Percentiles rank a stretch among this genome's conserved stretches.
Conservation (phyloP, 2,888 invertebrate genomes). For the Agrotis exclamationis region DNA sequence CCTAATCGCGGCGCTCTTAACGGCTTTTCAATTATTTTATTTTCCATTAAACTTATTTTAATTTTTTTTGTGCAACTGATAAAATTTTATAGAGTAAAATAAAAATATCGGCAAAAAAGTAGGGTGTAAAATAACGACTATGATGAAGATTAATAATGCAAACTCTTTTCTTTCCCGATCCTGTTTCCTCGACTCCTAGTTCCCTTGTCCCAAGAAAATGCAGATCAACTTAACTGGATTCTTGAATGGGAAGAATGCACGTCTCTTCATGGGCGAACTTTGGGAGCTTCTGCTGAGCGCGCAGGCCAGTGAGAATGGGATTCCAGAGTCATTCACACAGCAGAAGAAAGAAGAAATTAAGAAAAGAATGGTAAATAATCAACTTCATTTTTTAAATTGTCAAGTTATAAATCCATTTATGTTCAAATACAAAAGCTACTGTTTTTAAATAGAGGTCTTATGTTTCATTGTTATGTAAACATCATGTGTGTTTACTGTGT, state of each 20-base stretch:
- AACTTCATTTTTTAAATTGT: background rate
- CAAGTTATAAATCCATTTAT: conserved; percentile 2
- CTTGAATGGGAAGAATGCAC: conserved; percentile 98
- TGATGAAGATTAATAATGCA: conserved; percentile 74
- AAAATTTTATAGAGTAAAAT: conserved; percentile 47
- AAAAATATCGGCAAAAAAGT: conserved; percentile 49
- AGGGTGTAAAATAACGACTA: conserved; percentile 70
- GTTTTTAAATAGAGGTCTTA: background rate
- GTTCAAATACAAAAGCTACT: background rate
- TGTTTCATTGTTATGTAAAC: background rate
- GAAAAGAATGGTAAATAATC: conserved; percentile 93
- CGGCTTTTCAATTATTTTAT: conserved; percentile 76
- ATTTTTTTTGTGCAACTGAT: conserved; percentile 51
- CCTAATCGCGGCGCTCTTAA: conserved; percentile 76
- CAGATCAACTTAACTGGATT: conserved; percentile 99
- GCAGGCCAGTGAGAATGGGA: conserved; percentile 98
- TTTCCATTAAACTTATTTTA: conserved; percentile 61
- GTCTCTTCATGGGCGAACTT: conserved; percentile 99
- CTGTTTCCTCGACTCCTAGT: conserved; percentile 92
- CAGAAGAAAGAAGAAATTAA: conserved; percentile 99
- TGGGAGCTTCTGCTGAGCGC: conserved; percentile 99
- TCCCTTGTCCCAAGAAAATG: conserved; percentile 99
- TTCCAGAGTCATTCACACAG: conserved; percentile 98
- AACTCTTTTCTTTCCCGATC: conserved; percentile 86
- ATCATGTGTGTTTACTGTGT: too few relatives aligned